Conservation (phyloP, 64 coral and sea anemone species). For the Montipora capricornis region DNA sequence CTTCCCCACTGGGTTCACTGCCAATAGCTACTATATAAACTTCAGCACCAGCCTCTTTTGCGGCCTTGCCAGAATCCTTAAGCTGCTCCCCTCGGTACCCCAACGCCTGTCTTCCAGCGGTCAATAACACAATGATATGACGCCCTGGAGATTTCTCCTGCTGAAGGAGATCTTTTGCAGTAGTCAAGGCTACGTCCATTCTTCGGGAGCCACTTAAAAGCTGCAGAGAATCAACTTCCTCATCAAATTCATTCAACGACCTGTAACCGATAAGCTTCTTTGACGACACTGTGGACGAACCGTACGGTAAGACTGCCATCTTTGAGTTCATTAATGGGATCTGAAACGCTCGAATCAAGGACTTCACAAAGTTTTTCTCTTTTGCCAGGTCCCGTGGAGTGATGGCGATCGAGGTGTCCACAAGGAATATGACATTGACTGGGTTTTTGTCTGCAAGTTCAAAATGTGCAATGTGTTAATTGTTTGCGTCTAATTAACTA, state of each 20-base stretch:
- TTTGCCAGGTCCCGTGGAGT: background rate
- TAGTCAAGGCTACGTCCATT: constrained; percentile 39
- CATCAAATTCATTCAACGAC: constrained; percentile 38
- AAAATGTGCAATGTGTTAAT: background rate
- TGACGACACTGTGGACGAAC: background rate
- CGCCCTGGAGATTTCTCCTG: background rate
- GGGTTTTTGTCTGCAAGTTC: background rate
- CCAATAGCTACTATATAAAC: constrained; percentile 73
- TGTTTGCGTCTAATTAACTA: background rate
- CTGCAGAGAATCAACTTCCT: constrained; percentile 25
- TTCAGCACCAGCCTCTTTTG: constrained; percentile 37
- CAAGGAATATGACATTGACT: constrained; percentile 31
- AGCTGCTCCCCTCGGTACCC: background rate
- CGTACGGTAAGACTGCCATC: constrained; percentile 30
- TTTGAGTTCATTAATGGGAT: background rate
- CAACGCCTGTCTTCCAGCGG: constrained; percentile 27
- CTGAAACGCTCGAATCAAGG: background rate
- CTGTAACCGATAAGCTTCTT: background rate
- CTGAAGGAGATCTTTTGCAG: constrained; percentile 13
- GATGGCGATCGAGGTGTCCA: constrained; percentile 26
- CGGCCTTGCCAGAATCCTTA: constrained; percentile 45
- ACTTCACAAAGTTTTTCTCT: constrained; percentile 52
- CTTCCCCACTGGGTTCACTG: constrained; percentile 11
- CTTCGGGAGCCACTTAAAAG: constrained; percentile 9
- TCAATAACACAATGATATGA: constrained; percentile 44